These are phyloP conservation scores for Babyrousa celebensis DNA, from an alignment of 2,797 vertebrate genomes.

Conservation along the genomic window DNA sequence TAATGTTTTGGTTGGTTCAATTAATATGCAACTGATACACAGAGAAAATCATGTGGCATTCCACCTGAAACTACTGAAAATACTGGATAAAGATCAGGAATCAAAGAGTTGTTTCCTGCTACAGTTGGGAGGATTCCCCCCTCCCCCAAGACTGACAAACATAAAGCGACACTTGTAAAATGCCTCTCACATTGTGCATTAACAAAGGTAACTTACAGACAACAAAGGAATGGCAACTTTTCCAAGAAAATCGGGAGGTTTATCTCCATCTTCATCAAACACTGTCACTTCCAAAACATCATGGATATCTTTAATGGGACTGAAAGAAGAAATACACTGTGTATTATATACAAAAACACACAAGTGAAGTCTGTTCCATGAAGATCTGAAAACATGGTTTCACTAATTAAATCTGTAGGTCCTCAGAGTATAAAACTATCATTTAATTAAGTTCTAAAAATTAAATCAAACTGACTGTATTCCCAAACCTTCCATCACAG, in stretches of 20 bases:
- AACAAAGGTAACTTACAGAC: constrained; percentile 93
- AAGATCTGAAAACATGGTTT: constrained; percentile 86
- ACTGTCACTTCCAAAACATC: constrained; percentile 96
- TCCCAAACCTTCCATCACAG: constrained; percentile 87
- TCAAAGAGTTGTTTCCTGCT: neutral
- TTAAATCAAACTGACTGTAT: constrained; percentile 88
- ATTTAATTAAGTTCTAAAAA: constrained; percentile 90
- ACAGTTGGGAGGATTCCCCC: neutral
- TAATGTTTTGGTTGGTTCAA: constrained; percentile 6
- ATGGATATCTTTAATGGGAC: constrained; percentile 97
- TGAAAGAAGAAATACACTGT: constrained; percentile 87
- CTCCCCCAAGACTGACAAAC: neutral
- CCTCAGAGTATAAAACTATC: constrained; percentile 89
- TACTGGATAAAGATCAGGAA: neutral
- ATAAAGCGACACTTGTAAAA: neutral
- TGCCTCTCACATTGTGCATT: neutral
- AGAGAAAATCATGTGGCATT: neutral
- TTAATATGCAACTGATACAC: neutral
- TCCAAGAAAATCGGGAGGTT: constrained; percentile 95
- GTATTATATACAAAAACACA: constrained; percentile 70
- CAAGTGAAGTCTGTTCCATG: constrained; percentile 70
- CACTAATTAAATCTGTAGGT: constrained; percentile 90
- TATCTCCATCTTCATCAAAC: constrained; percentile 98
- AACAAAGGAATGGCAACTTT: constrained; percentile 97
- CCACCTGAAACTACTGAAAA: constrained; percentile 22